Evolutionary conservation across 2,797 vertebrate species (phyloP).

Genomic region (Rhinatrema bivittatum): DNA sequence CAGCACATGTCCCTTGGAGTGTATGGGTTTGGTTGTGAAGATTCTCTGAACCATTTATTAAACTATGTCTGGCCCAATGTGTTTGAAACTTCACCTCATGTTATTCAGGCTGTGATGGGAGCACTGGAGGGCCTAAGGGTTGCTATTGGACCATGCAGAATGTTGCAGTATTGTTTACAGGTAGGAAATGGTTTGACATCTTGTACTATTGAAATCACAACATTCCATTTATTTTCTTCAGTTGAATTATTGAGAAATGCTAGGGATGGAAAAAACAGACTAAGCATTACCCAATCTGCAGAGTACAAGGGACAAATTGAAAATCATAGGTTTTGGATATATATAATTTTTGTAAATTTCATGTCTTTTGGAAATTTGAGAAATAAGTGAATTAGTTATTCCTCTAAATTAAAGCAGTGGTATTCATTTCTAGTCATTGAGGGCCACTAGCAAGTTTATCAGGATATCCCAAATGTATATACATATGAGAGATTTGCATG

Average conservation of each 20-base stretch:
- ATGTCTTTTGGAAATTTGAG: no score
- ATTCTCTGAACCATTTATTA: constrained; percentile 91
- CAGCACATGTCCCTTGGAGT: constrained; percentile 97
- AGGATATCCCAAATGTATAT: no score
- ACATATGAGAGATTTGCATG: no score
- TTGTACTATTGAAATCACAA: constrained; percentile 6
- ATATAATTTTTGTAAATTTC: no score
- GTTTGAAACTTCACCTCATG: constrained; percentile 95
- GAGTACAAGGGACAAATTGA: neutral
- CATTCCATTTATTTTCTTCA: no score
- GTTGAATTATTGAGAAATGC: neutral
- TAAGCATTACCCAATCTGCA: neutral
- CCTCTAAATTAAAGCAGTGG: no score
- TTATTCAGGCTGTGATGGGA: constrained; percentile 98
- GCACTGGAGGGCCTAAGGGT: constrained; percentile 92
- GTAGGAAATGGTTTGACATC: no score
- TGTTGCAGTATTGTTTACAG: constrained; percentile 97
- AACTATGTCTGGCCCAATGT: constrained; percentile 98
- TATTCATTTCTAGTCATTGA: no score
- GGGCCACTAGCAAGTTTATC: no score
- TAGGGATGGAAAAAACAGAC: neutral
- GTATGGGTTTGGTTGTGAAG: constrained; percentile 95
- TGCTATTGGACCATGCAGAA: constrained; percentile 92
- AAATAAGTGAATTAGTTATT: no score
- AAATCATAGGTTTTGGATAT: neutral